Evolutionary conservation across 2,888 invertebrate species (phyloP), one percentile per base, ranked within the genome.

Genomic region (Suillia variegata): DNA sequence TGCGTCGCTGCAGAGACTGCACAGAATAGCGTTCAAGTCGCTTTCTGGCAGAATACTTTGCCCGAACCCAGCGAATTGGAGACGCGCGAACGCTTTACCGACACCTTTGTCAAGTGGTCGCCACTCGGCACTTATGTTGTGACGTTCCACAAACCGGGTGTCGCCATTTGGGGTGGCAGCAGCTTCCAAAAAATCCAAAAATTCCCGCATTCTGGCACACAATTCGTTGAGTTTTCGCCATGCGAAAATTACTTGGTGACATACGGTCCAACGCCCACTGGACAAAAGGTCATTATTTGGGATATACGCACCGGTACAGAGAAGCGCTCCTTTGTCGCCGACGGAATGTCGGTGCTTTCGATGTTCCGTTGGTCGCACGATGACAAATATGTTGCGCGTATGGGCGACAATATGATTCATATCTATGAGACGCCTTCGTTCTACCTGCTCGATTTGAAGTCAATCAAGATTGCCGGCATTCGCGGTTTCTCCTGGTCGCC

Each of bases 401-500:
- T 97, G 77, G 90, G 91, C 1, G 87, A 88, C 56, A 94, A 94
- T 73, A 83, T 91, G 26, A 87, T 99, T 31, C 94, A 94, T 67
- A 92, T 99, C 13, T 98, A 97, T 78, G 97, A 98, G 83, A 97
- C 98, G 1, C 96, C 96, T 1, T 94, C 95, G 17, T 98, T 98
- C 81, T 94, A 92, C 62, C 84, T 99, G 57, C 84, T 97, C 5
- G 97, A 98, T 62, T 94, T 96, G 81, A 97, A 97, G 78, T 94
- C 96, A 65, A 90, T 98, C 59, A 97, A 96, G 80, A 91, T 94
- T 47, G 86, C 89, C 5, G 94, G 94, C 42, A 93, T 96, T 71
- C 85, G 94, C 67, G 96, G 97, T 76, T 98, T 99, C 83, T 92
- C 92, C 69, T 99, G 99, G 98, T 98, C 98, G 0, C 98, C 99